A percentile compares a stretch with the other conserved stretches of the same genome.
Conservation (phyloP, 2,797 vertebrate genomes). For the Karalla daura region DNA sequence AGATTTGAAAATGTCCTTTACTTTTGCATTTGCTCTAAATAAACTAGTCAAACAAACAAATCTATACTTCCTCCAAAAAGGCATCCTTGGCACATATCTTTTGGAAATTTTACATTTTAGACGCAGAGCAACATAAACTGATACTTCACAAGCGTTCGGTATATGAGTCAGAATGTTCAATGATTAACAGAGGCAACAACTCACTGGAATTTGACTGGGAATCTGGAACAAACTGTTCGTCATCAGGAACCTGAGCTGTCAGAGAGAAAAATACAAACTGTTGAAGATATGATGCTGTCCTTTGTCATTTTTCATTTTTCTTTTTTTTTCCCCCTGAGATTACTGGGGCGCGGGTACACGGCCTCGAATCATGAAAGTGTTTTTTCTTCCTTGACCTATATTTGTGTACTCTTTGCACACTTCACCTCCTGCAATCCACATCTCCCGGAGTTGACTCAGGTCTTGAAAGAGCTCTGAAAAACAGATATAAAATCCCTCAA, state of each 20-base stretch:
- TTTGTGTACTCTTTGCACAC: neutral
- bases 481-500: neutral
- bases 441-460: conserved; percentile 94
- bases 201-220: conserved; percentile 95
- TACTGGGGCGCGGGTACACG: too few species aligned
- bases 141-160: neutral
- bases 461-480: conserved; percentile 95
- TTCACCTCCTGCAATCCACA: conserved; percentile 96
- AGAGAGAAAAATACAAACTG: neutral
- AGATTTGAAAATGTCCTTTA: too few species aligned
- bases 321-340: too few species aligned
- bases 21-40: too few species aligned
- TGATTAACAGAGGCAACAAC: conserved; percentile 66
- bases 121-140: too few species aligned
- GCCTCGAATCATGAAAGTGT: neutral
- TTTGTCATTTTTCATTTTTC: neutral
- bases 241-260: conserved; percentile 92
- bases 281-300: neutral
- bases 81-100: too few species aligned
- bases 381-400: too few species aligned
- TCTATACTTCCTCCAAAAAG: too few species aligned
- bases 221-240: conserved; percentile 97
- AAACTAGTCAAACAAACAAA: too few species aligned
- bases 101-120: too few species aligned
- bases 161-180: neutral